Base-by-base conservation (phyloP, 2,888 invertebrate species). In the Stomorhina lunata region DNA sequence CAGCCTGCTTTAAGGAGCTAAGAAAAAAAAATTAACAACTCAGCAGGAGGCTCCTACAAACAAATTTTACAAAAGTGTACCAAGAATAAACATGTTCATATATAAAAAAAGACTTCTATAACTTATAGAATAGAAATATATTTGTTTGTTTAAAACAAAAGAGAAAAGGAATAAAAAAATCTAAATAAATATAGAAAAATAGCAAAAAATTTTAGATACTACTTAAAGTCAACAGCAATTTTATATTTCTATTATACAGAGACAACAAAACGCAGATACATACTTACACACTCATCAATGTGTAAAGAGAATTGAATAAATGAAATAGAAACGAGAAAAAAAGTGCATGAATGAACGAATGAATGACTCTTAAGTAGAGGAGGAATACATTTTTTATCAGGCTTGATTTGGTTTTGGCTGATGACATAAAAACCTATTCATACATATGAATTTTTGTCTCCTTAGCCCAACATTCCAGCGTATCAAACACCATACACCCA, bases 371-470 rank as follows among this genome's bases (percentile, higher is more conserved):
- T 34, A 17, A 15, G 15, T 25, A 29, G 40, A 15, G 17, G 40
- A 40, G 40, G 40, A n/a, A n/a, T n/a, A n/a, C n/a, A 48, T 71
- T 43, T 72, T 57, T 65, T n/a, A 76, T 65, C 57, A 76, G 57
- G 59, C 32, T 66, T 77, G 65, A 71, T 77, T 76, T 77, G 65
- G 34, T 69, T n/a, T n/a, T 40, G 48, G 59, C 71, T 66, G 71
- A 40, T 71, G 57, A 48, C 40, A 65, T 22, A 65, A 25, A 75
- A 48, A 40, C 29, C 17, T 20, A 20, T 32, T 10, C 10, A 61
- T 6, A 2, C 20, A 32, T 48, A 10, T 43, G 43, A n/a, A n/a
- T n/a, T n/a, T n/a, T n/a, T n/a, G n/a, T n/a, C n/a, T n/a, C n/a
- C n/a, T n/a, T 40, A 25, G 61, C 69, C 63, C 6, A n/a, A n/a